A percentile compares a stretch with the other conserved stretches of the same genome.
These are phyloP conservation scores for Caracal caracal DNA, from an alignment of 2,113 vertebrate genomes.

Conservation along the genomic window DNA sequence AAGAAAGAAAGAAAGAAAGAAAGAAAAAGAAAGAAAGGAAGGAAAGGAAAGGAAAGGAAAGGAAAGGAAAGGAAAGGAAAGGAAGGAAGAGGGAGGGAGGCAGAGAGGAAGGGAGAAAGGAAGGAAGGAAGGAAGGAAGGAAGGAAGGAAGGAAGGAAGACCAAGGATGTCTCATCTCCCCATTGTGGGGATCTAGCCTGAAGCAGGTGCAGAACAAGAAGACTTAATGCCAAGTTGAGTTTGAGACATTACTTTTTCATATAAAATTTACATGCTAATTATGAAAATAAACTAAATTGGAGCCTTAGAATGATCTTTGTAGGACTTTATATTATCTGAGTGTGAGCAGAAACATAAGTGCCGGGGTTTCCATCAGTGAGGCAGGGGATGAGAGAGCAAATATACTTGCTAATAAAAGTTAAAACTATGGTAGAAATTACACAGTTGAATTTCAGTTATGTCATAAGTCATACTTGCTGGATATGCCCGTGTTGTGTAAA, in stretches of 20 bases:
- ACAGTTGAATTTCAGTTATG: neutral
- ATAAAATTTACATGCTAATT: neutral
- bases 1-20: no score
- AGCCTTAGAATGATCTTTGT: neutral
- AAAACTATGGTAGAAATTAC: neutral
- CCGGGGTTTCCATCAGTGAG: neutral
- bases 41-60: no score
- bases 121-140: neutral
- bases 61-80: no score
- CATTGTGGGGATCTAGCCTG: neutral
- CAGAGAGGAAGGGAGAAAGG: rapidly evolving
- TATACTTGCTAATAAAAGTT: neutral
- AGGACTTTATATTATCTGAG: neutral
- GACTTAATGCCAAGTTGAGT: neutral
- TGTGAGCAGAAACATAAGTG: neutral
- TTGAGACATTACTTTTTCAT: neutral
- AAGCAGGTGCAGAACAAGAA: neutral
- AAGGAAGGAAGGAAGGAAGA: no score
- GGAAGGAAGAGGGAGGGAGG: rapidly evolving
- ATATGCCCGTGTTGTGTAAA: neutral
- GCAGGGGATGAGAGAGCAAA: neutral
- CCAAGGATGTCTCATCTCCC: neutral
- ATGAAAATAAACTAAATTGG: neutral
- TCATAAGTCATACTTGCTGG: neutral
- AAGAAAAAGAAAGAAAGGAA: no score